Evolutionary conservation across 2,797 vertebrate species (phyloP).

Genomic region (Leptatherina wallacei): DNA sequence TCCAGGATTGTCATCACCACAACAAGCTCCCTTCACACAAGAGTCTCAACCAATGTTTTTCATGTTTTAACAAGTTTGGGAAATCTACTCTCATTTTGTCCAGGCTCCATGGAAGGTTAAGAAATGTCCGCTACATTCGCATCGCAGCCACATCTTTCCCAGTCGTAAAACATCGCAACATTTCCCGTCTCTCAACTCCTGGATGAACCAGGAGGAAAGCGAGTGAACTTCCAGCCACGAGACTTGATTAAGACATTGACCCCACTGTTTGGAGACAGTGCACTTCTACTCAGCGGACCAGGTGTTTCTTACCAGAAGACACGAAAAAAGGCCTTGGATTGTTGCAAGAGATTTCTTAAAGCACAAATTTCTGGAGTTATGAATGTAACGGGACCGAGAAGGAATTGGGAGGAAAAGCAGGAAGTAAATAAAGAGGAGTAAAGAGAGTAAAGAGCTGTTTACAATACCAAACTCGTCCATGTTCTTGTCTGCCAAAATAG

Average conservation of each 20-base stretch:
- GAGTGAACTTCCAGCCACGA: slow-evolving; percentile 41
- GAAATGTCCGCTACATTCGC: neutral
- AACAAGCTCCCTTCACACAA: neutral
- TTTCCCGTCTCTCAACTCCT: neutral
- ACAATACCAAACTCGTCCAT: slow-evolving; percentile 73
- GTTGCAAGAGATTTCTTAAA: slow-evolving; percentile 79
- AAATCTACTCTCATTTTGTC: neutral
- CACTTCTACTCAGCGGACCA: slow-evolving; percentile 49
- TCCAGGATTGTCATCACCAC: slow-evolving; percentile 26
- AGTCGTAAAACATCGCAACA: neutral
- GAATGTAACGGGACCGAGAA: slow-evolving; percentile 82
- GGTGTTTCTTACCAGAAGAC: slow-evolving; percentile 13
- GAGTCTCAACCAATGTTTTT: neutral
- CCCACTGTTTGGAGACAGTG: slow-evolving; percentile 45
- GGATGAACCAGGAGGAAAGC: slow-evolving; percentile 30
- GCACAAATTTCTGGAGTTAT: slow-evolving; percentile 91
- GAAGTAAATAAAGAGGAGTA: neutral
- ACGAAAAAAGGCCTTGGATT: slow-evolving; percentile 29
- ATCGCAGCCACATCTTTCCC: neutral
- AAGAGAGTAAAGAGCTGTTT: slow-evolving; percentile 76
- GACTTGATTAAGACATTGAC: slow-evolving; percentile 36
- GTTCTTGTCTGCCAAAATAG: slow-evolving; percentile 82
- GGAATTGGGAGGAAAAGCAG: neutral
- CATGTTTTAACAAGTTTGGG: neutral
- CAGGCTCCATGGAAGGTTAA: too few species aligned